Evolutionary conservation across 1,140 invertebrate genomes (phyloP).

Genomic region (Drosophila virilis): DNA sequence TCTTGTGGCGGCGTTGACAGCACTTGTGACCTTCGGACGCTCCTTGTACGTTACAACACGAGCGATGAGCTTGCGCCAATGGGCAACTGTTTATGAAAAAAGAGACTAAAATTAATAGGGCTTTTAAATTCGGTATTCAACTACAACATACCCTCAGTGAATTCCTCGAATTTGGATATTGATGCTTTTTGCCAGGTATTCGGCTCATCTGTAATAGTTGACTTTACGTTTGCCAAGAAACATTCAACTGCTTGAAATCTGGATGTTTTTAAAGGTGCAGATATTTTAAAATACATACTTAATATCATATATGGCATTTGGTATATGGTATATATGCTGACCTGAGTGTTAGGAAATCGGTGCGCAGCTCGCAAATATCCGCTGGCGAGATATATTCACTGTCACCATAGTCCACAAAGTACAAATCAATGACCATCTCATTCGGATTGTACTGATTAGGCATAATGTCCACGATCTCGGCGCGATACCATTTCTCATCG

Average conservation of each 20-base stretch:
- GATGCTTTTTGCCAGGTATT: slow-evolving; percentile 88
- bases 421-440: slow-evolving; percentile 87
- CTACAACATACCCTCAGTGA: slow-evolving; percentile 85
- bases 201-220: slow-evolving; percentile 80
- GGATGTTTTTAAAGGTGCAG: neutral
- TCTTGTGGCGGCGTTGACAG: slow-evolving; percentile 84
- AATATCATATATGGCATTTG: neutral
- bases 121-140: neutral
- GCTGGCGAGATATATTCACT: slow-evolving; percentile 87
- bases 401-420: slow-evolving; percentile 93
- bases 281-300: neutral
- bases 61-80: slow-evolving; percentile 89
- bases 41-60: slow-evolving; percentile 88
- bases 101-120: neutral
- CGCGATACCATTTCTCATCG: slow-evolving; percentile 89
- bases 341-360: slow-evolving; percentile 89
- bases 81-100: slow-evolving; percentile 83
- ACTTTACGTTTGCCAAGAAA: slow-evolving; percentile 89
- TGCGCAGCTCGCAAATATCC: slow-evolving; percentile 88
- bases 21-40: slow-evolving; percentile 65
- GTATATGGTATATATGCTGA: slow-evolving; percentile 44
- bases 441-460: slow-evolving; percentile 86
- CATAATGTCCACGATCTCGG: slow-evolving; percentile 86
- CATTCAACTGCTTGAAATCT: slow-evolving; percentile 92
- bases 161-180: slow-evolving; percentile 89